Base-by-base conservation (phyloP, 2,113 vertebrate genomes). In the Neogobius melanostomus region DNA sequence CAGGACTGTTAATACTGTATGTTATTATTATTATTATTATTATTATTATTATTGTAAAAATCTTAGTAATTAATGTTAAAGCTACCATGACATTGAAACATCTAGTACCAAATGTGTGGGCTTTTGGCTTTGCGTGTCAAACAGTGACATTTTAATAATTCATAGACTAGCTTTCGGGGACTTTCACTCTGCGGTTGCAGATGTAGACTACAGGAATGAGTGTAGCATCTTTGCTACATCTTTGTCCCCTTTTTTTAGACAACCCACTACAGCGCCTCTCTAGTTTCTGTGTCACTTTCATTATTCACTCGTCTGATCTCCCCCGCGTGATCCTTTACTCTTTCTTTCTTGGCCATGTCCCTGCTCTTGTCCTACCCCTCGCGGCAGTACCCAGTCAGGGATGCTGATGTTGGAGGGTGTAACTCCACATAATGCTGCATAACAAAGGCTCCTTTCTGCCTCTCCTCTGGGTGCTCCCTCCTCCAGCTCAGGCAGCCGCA, bases 371-470 rank as follows among this genome's bases (percentile, higher is more conserved):
- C 57, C 16, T 45, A 45, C 42, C 76, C 15, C 71, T 77, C 75
- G 69, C 14, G 16, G 75, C 69, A 56, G 66, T 74, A 76, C 72
- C 79, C 60, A 2, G 28, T 36, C 2, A 83, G 69, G 75, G 87
- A 82, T 85, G 79, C 72, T 77, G 49, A 44, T 74, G 28, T 79
- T 73, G 63, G 71, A 59, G 76, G 82, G 65, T 72, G 83, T 79
- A 79, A 83, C 79, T 73, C 87, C 54, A 44, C 68, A 78, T 84
- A 83, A 69, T 88, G 64, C 75, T 60, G 64, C n/a, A 59, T 72
- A 87, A 90, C 91, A 89, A 89, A 89, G 84, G 79, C 54, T 68
- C 76, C 76, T 87, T 86, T 89, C 79, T 89, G 75, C 68, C 71
- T 73, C 75, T 66, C 71, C 12, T 85, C 81, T 71, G 74, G 80